A percentile compares a stretch with the other conserved stretches of the same genome.
Conservation (phyloP, 2,797 vertebrate genomes). For the Silurus lanzhouensis region DNA sequence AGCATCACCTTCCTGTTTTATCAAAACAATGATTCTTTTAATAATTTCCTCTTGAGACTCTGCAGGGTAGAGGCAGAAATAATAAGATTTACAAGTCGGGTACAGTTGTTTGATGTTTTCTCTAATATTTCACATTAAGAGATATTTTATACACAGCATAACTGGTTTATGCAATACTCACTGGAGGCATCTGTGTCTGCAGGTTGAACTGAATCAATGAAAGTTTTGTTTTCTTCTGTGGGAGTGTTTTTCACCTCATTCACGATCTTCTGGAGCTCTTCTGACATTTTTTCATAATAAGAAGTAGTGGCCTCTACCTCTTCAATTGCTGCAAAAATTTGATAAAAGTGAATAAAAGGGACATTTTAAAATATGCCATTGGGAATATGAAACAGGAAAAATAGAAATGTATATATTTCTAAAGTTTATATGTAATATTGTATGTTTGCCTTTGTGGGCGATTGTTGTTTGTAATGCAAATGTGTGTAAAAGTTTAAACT, state of each 20-base stretch:
- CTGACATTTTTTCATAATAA: conserved; percentile 77
- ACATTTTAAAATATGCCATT: conserved; percentile 4
- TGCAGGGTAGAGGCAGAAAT: conserved; percentile 21
- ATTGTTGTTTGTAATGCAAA: background rate
- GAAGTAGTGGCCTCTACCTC: conserved; percentile 65
- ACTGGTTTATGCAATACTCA: conserved; percentile 30
- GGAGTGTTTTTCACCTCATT: conserved; percentile 74
- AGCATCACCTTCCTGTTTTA: conserved; percentile 78
- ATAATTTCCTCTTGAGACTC: conserved; percentile 74
- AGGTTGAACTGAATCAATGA: conserved; percentile 7
- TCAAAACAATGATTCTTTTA: conserved; percentile 77
- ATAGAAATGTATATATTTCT: background rate
- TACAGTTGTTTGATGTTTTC: background rate
- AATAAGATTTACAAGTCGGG: background rate
- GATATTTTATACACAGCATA: background rate
- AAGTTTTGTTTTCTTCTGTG: conserved; percentile 63
- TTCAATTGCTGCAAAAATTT: conserved; percentile 55
- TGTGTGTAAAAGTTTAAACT: background rate
- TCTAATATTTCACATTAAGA: background rate
- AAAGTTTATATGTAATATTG: background rate
- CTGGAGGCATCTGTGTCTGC: conserved; percentile 26
- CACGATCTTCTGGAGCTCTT: conserved; percentile 78
- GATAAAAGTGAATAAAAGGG: conserved; percentile 19
- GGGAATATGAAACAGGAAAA: background rate
- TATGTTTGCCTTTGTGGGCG: background rate